Evolutionary conservation across 2,888 invertebrate genomes (phyloP).

Genomic region (Archips xylosteana): DNA sequence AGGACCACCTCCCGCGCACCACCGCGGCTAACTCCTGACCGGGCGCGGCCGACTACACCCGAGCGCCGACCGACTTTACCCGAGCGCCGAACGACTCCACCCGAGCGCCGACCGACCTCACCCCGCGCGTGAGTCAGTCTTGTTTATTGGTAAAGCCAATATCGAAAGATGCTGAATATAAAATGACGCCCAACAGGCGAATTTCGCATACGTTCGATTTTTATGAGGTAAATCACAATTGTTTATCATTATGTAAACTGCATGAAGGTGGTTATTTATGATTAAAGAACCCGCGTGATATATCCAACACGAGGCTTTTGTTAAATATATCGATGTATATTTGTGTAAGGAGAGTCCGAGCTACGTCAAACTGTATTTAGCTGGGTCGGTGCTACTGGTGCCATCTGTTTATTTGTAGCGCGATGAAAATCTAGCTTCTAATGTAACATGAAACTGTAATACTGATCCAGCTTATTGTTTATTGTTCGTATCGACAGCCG

Average conservation of each 20-base stretch:
- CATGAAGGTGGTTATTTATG: background rate
- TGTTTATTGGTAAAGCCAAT: background rate
- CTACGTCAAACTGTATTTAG: constrained; percentile 17
- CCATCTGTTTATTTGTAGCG: background rate
- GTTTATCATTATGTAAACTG: background rate
- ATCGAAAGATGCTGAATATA: background rate
- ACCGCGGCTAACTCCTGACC: background rate
- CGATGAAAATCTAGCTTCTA: background rate
- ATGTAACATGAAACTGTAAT: background rate
- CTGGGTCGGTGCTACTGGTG: background rate
- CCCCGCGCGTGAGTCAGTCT: background rate
- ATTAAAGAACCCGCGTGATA: background rate
- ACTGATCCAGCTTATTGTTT: background rate
- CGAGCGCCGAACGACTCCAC: too few relatives aligned
- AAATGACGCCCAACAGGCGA: background rate
- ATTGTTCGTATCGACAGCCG: background rate
- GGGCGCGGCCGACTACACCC: background rate
- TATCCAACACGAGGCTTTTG: background rate
- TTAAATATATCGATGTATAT: constrained; percentile 18
- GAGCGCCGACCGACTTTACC: background rate
- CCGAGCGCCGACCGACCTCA: too few relatives aligned
- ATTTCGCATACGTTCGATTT: background rate
- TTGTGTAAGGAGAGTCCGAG: constrained; percentile 29
- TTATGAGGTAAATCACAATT: background rate
- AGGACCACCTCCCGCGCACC: constrained; percentile 40